Evolutionary conservation across 2,888 invertebrate species (phyloP).

Genomic region (Notocelia uddmanniana): DNA sequence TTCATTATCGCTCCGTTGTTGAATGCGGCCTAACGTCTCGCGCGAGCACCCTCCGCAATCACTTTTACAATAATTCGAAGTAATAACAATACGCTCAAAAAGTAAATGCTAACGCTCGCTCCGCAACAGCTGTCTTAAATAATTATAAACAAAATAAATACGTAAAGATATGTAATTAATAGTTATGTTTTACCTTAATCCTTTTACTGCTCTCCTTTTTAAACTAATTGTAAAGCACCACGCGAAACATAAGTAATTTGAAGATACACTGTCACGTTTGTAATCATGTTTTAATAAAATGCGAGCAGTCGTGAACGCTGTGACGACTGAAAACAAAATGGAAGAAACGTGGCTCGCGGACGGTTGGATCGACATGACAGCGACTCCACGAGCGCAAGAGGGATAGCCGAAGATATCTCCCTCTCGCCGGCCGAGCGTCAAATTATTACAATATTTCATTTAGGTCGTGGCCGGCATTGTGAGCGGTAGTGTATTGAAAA

Average conservation of each 20-base stretch:
- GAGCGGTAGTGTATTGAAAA: slow-evolving; percentile 19
- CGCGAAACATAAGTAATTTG: slow-evolving; percentile 27
- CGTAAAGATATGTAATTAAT: background rate
- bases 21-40: slow-evolving; percentile 18
- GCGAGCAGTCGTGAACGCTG: slow-evolving; percentile 52
- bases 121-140: slow-evolving; percentile 9
- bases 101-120: background rate
- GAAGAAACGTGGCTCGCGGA: slow-evolving; percentile 54
- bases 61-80: slow-evolving; percentile 24
- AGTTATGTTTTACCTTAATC: slow-evolving; percentile 26
- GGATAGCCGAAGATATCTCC: slow-evolving; percentile 30
- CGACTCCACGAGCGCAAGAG: slow-evolving; percentile 41
- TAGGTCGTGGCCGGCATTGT: slow-evolving; percentile 15
- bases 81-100: slow-evolving; percentile 2
- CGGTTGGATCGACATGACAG: slow-evolving; percentile 48
- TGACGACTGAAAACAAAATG: slow-evolving; percentile 63
- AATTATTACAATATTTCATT: slow-evolving; percentile 38
- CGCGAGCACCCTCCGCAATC: slow-evolving; percentile 1
- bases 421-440: slow-evolving; percentile 26
- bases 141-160: slow-evolving; percentile 15
- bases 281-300: slow-evolving; percentile 47
- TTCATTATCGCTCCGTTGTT: slow-evolving; percentile 22
- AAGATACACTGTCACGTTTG: slow-evolving; percentile 45
- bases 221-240: slow-evolving; percentile 15
- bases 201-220: slow-evolving; percentile 2